A percentile compares a stretch with the other conserved stretches of the same genome.
phyloP scores from a whole-genome alignment of 1,140 invertebrate species.

The Microplitis demolitor region DNA sequence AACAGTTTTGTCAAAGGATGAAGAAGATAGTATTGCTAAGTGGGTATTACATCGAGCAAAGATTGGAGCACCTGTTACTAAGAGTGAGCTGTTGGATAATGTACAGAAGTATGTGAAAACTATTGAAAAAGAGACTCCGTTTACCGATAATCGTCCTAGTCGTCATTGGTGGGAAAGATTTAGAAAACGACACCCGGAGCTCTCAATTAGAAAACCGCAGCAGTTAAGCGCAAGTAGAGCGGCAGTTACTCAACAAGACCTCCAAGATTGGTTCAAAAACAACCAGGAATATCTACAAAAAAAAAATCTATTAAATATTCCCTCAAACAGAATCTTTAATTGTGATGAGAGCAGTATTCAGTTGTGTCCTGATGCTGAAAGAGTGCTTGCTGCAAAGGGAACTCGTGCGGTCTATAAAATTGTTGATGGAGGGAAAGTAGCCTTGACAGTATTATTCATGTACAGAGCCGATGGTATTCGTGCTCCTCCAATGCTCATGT shows the following conservation, averaged over 20 bases:
- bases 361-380: constrained; percentile 38
- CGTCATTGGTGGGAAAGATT: constrained; percentile 28
- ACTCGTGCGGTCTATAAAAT: constrained; percentile 44
- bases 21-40: constrained; percentile 38
- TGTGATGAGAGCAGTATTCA: constrained; percentile 46
- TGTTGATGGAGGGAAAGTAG: constrained; percentile 35
- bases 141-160: constrained; percentile 35
- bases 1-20: constrained; percentile 31
- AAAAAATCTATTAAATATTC: constrained; percentile 27
- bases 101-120: constrained; percentile 44
- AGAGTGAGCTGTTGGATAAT: constrained; percentile 38
- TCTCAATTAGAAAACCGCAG: background rate
- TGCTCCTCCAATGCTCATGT: constrained; percentile 37
- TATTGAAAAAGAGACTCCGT: constrained; percentile 25
- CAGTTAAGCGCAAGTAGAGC: background rate
- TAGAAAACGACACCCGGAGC: background rate
- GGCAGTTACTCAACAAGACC: background rate
- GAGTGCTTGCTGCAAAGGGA: constrained; percentile 40
- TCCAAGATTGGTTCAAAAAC: constrained; percentile 25
- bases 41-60: constrained; percentile 42
- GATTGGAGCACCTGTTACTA: constrained; percentile 28
- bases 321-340: constrained; percentile 40
- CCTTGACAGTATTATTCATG: constrained; percentile 38
- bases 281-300: background rate
- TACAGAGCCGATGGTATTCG: constrained; percentile 34